Percentiles rank a stretch among this genome's conserved stretches.
These are phyloP conservation scores for Congeria kusceri DNA, from an alignment of 2,888 invertebrate species.

Conservation along the genomic window DNA sequence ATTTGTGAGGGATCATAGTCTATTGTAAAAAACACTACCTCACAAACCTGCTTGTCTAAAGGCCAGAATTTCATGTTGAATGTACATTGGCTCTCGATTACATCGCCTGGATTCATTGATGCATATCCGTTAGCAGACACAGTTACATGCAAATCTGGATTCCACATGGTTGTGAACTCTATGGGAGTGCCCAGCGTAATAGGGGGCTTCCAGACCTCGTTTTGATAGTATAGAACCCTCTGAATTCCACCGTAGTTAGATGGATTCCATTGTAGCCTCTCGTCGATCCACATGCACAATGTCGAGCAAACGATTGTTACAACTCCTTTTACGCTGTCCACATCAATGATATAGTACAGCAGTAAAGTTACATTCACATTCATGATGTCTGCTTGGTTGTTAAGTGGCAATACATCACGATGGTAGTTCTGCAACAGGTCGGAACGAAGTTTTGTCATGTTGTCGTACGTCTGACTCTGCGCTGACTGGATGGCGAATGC, in stretches of 20 bases:
- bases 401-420: conserved; percentile 12
- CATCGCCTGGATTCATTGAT: background rate
- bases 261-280: conserved; percentile 23
- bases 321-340: conserved; percentile 16
- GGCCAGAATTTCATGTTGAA: conserved; percentile 37
- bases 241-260: background rate
- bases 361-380: conserved; percentile 18
- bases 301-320: conserved; percentile 1
- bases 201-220: conserved; percentile 31
- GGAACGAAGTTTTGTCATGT: conserved; percentile 9
- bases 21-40: background rate
- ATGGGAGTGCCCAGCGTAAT: conserved; percentile 18
- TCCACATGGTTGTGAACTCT: conserved; percentile 2
- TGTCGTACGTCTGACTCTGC: conserved; percentile 11
- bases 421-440: conserved; percentile 14
- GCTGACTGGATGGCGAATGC: background rate
- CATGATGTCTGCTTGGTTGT: conserved; percentile 10
- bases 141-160: conserved; percentile 20
- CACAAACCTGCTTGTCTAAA: conserved; percentile 28
- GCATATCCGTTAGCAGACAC: conserved; percentile 8
- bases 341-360: conserved; percentile 11
- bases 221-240: background rate
- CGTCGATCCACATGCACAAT: conserved; percentile 24
- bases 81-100: conserved; percentile 12
- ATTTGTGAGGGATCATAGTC: conserved; percentile 8